Conservation (phyloP, 2,797 vertebrate genomes). For the Gallinago solitaria region DNA sequence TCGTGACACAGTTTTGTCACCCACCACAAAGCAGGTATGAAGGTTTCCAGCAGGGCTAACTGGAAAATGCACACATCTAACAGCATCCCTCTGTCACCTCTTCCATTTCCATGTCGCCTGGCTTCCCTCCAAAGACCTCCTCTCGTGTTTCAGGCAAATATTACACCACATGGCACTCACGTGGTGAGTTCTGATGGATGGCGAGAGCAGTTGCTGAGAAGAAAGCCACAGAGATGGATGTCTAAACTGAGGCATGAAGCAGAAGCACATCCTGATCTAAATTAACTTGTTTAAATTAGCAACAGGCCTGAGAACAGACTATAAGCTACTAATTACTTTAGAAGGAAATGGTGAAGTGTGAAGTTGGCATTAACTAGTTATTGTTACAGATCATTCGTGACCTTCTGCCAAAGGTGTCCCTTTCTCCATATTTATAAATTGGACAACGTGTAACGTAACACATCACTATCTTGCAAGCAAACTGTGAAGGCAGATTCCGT, state of each 20-base stretch:
- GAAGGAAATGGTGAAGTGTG: constrained; percentile 32
- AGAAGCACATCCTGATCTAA: constrained; percentile 33
- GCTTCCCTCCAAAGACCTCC: constrained; percentile 27
- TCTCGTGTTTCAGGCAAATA: constrained; percentile 52
- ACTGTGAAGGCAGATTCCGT: constrained; percentile 13
- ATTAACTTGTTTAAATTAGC: constrained; percentile 46
- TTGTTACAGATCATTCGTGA: neutral
- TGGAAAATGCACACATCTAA: neutral
- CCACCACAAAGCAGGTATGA: neutral
- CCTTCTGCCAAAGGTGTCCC: neutral
- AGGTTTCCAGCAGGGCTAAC: neutral
- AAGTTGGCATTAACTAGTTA: neutral
- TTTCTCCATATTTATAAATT: neutral
- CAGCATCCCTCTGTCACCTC: constrained; percentile 1
- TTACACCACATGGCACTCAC: constrained; percentile 56
- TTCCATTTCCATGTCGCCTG: neutral
- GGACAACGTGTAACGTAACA: neutral
- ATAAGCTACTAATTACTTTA: neutral
- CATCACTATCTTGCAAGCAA: neutral
- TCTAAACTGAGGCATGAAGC: constrained; percentile 42
- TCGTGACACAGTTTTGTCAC: neutral
- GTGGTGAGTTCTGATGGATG: constrained; percentile 57
- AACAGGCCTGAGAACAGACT: neutral
- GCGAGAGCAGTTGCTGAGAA: constrained; percentile 65
- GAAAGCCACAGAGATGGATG: constrained; percentile 31